A percentile compares a stretch with the other conserved stretches of the same genome.
Conservation (phyloP, 1,140 invertebrate species). For the Ladona fulva region DNA sequence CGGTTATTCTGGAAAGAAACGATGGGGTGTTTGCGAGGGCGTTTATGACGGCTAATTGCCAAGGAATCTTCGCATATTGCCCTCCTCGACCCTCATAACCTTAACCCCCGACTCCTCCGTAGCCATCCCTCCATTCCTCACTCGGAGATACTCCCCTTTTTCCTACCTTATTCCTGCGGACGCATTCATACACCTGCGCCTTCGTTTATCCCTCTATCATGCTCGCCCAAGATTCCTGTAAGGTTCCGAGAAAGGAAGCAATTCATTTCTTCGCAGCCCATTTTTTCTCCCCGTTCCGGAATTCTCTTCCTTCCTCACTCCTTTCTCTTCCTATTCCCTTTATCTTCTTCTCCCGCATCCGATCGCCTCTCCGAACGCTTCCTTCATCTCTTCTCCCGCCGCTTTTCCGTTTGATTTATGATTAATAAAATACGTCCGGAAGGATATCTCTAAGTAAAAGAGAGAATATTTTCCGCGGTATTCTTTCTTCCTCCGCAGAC, state of each 20-base stretch:
- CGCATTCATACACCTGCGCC: too few relatives aligned
- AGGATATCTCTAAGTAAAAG: not conserved
- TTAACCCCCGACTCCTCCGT: not conserved
- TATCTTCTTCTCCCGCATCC: too few relatives aligned
- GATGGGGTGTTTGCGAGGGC: too few relatives aligned
- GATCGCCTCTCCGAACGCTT: not conserved
- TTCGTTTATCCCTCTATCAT: not conserved
- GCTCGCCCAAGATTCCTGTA: constrained; percentile 2
- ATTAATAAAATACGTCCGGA: not conserved
- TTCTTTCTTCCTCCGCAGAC: not conserved
- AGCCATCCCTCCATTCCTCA: not conserved
- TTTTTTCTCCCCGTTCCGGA: not conserved
- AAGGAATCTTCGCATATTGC: too few relatives aligned
- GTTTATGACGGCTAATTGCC: too few relatives aligned
- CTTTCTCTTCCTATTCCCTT: too few relatives aligned
- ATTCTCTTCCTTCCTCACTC: not conserved
- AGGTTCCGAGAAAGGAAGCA: not conserved
- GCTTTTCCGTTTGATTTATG: not conserved
- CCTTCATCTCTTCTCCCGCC: not conserved
- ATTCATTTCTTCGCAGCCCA: not conserved
- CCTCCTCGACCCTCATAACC: too few relatives aligned
- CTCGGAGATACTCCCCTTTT: too few relatives aligned
- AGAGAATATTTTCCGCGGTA: not conserved
- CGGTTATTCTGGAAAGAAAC: too few relatives aligned
- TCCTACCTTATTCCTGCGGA: too few relatives aligned